Conservation (phyloP, 1,140 invertebrate species). For the Trichonephila clavata region DNA sequence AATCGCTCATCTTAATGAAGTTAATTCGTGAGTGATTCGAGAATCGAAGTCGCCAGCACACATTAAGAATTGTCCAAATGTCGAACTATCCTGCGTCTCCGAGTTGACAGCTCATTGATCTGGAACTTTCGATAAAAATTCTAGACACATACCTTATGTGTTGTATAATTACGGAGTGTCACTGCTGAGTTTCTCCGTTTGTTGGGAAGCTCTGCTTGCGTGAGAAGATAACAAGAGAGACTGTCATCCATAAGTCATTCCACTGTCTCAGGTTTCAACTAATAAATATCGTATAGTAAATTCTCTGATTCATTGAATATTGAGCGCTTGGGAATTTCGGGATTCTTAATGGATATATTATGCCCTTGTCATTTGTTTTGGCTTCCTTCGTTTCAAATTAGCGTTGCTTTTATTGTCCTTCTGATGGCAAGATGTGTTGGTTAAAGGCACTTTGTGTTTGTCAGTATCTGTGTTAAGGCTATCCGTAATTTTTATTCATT, state of each 20-base stretch:
- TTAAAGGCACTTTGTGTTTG: background rate
- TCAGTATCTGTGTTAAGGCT: background rate
- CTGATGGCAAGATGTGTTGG: background rate
- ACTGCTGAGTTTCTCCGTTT: background rate
- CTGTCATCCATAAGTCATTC: background rate
- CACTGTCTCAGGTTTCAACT: background rate
- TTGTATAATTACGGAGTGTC: background rate
- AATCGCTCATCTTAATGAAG: background rate
- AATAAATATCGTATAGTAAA: background rate
- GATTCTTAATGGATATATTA: background rate
- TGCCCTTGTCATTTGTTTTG: background rate
- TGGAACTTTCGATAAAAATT: background rate
- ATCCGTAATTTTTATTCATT: background rate
- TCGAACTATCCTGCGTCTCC: background rate
- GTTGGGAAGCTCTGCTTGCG: background rate
- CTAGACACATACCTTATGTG: background rate
- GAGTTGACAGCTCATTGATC: background rate
- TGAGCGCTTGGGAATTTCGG: background rate
- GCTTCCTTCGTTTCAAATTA: background rate
- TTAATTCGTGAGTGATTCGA: background rate
- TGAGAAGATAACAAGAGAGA: background rate
- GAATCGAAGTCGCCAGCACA: background rate
- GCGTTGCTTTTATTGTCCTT: background rate
- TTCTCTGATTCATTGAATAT: background rate
- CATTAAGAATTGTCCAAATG: background rate